Conservation (phyloP, 2,113 vertebrate species). For the Pycnonotus jocosus region DNA sequence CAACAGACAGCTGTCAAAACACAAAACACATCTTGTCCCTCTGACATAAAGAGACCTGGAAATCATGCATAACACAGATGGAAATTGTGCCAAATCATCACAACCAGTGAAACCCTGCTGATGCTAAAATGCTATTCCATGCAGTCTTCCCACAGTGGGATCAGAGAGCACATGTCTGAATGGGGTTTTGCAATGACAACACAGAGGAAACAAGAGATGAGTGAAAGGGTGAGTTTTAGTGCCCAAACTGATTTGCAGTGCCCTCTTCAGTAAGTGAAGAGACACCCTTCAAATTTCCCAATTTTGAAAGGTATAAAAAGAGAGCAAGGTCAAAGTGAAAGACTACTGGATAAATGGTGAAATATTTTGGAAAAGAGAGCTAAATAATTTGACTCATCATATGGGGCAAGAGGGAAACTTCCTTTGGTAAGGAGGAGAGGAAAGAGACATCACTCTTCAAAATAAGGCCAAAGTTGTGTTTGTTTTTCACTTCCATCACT, state of each 20-base stretch:
- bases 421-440: neutral
- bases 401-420: neutral
- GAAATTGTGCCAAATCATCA: neutral
- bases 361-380: neutral
- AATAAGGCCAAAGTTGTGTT: neutral
- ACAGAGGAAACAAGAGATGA: neutral
- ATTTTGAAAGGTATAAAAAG: neutral
- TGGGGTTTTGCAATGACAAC: fast-evolving
- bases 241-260: neutral
- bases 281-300: neutral
- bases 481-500: fast-evolving
- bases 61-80: neutral
- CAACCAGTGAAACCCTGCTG: neutral
- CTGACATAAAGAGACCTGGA: neutral
- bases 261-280: neutral
- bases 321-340: neutral
- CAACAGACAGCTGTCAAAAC: neutral
- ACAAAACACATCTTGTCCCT: neutral
- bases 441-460: neutral
- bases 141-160: neutral
- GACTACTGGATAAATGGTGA: neutral
- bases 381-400: neutral
- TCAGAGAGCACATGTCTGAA: fast-evolving
- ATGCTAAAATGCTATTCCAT: neutral
- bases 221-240: neutral